Evolutionary conservation across 2,888 invertebrate genomes (phyloP), one percentile per base, ranked within the genome.

Genomic region (Andrena camellia): DNA sequence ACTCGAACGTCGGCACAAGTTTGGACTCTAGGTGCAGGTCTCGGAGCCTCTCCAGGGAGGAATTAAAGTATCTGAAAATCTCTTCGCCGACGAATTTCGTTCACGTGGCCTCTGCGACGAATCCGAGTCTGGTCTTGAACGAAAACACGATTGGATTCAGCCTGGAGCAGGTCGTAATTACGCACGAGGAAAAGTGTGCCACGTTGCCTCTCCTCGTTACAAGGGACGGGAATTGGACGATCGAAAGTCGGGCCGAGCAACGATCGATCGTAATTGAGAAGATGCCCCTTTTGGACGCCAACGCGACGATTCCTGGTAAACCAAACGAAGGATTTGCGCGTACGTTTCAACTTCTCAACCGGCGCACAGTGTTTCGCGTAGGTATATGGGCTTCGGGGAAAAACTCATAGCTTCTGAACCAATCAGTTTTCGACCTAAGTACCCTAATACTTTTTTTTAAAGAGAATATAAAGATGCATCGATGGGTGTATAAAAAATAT

Each of bases 81-180:
- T 93, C 93, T 0, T 75, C 86, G 48, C 93, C 93, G 17, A 90
- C 90, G 13, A 92, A 94, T 78, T 93, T 94, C 60, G 92, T 93
- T 3, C 93, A 93, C 78, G 86, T 93, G 0, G 93, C 93, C 0
- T 93, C 93, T 1, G 92, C 91, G 4, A 93, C 92, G 6, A 90
- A 87, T 63, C 86, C 89, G 57, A 87, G 78, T 8, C 79, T 92
- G 33, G 72, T 83, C 29, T 62, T 29, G 7, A 60, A 83, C 73
- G 76, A 64, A 26, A 68, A 62, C 23, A n/a, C 48, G 20, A 62
- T 63, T 2, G 29, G 63, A 4, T 79, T 81, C 13, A 67, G 29
- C 26, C 35, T 81, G 7, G 83, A 85, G 5, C 87, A 83, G 20
- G 72, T 79, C 3, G 82, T 92, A 23, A 92, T 93, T 42, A 90